Evolutionary conservation across 2,888 invertebrate genomes (phyloP), one percentile per base, ranked within the genome.

Genomic region (Zaprionus bogoriensis): DNA sequence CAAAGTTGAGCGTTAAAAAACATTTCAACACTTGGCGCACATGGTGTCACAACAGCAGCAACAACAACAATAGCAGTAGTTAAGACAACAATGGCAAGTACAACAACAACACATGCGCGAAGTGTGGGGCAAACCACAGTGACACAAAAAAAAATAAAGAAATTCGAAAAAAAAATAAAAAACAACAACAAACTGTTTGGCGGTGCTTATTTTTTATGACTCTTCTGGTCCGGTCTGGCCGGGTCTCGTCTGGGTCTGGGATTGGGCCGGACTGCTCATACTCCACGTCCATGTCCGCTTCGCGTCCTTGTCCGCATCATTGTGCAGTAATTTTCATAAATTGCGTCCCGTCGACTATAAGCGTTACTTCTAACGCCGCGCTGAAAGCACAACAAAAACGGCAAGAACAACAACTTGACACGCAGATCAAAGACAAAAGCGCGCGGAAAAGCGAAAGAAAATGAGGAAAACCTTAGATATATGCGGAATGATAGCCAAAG

Each of bases 261-360:
- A 46, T 41, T 23, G 17, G 4, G 9, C 10, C 2, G 27, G 9
- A 27, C 9, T 27, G 51, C 23, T 36, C n/a, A 14, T 19, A 44
- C 17, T 47, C 36, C 32, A 30, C 23, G 55, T 62, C 51, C 51
- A 39, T 47, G 67, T 81, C 66, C 65, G 58, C 32, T 69, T 69
- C 60, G 51, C 48, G 66, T 69, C 66, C 67, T 64, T 66, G 72
- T 77, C 45, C 78, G 61, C 81, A 74, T 80, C 85, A 76, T 79
- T 79, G 59, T 81, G 76, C 73, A 82, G 87, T 85, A 85, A 82
- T 87, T 85, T 85, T 84, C 80, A 82, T 82, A 85, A 85, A 85
- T 85, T 85, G 78, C 78, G 72, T 80, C 80, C 78, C 69, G n/a
- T n/a, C 70, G 78, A 73, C 85, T 78, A 86, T 87, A 86, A 81